Base-by-base conservation (phyloP, 2,113 vertebrate species). In the Urocynchramus pylzowi region DNA sequence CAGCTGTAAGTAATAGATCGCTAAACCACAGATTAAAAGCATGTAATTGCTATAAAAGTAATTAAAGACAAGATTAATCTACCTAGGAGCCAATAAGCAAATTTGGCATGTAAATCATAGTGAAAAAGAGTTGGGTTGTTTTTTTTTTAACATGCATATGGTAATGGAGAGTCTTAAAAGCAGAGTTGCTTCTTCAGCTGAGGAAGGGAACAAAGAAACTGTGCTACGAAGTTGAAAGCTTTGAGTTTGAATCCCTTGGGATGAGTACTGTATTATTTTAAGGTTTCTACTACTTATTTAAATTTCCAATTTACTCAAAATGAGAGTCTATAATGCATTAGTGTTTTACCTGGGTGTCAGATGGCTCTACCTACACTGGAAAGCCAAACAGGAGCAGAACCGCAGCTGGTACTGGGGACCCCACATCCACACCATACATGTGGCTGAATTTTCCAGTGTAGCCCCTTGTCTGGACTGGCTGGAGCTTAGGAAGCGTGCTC, bases 1-100 rank as follows among this genome's bases (percentile, higher is more conserved):
- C 87, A 96, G 87, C 93, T 91, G 78, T 65, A 89, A 91, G 67
- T 95, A 93, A 92, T 88, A 93, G 82, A 73, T 95, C 91, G 94
- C 84, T 89, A 92, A 97, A 93, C 65, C 94, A 87, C 71, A 97
- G 78, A 96, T 96, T 92, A 96, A 96, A 98, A 97, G 90, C 88
- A 94, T 91, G 67, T 93, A 96, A 84, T 78, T 88, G 84, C 74
- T 78, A 97, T 83, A 91, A 96, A 96, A 96, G 82, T 93, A 97
- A 97, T 95, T 94, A 94, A 92, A 87, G 76, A 70, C 50, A 82
- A 67, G 77, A 77, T 52, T 87, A 39, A 59, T 87, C 52, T 63
- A 93, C 69, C 64, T 93, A 68, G 27, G 21, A 81, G 33, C 45
- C 89, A 77, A 84, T 77, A 95, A 93, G 81, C 33, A 63, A 27